Evolutionary conservation across 2,888 invertebrate species (phyloP), one percentile per base, ranked within the genome.

Genomic region (Parthenolecanium corni): DNA sequence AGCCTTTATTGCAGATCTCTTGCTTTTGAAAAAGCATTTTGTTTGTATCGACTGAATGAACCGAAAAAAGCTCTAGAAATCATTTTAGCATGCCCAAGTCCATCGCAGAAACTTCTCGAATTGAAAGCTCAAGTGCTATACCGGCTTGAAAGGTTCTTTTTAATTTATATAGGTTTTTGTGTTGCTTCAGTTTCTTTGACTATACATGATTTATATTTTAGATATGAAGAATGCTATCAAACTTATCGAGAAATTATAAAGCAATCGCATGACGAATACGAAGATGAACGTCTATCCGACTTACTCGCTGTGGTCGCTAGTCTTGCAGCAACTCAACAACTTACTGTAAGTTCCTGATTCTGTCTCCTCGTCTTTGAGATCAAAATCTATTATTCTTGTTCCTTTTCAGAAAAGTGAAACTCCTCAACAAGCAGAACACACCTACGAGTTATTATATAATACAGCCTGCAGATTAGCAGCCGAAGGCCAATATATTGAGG

Each of bases 271-370:
- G 94, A 97, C 77, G 95, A 96, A 61, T 96, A 90, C 77, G 94
- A 95, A 73, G 89, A 92, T 72, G 96, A 97, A 75, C 80, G 97
- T 66, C 85, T 89, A 72, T 89, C 96, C 0, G 98, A 98, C 77
- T 80, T 96, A 72, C 83, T 89, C 53, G 97, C 97, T 1, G 93
- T 91, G 53, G 80, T 89, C 57, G 90, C 91, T 1, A 87, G 91
- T 71, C 76, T 94, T 52, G 81, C 81, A 63, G 58, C 58, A 12
- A 58, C 58, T 9, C 75, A 78, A 64, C 75, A 80, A 67, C 78
- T 80, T 71, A 79, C 80, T 68, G 82, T 84, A 76, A 77, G 79
- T 76, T 9, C 9, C n/a, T n/a, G n/a, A n/a, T n/a, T n/a, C n/a
- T 24, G 16, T 25, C 11, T 14, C n/a, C n/a, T n/a, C n/a, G n/a